Base-by-base conservation (phyloP, 1,140 invertebrate species). In the Heterodera schachtii region DNA sequence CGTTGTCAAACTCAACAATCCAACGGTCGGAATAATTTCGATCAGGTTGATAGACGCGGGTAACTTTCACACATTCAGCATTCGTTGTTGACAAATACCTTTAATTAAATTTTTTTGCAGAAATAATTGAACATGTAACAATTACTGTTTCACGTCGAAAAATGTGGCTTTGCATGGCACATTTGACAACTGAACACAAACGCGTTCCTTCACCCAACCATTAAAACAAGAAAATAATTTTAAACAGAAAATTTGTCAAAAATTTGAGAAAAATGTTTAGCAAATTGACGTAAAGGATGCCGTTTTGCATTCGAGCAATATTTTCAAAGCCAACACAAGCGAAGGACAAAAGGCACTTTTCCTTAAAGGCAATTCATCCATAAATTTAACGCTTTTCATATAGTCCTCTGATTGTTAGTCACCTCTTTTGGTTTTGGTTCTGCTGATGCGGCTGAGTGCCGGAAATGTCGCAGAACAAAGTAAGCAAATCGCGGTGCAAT, bases 131-230 rank as follows among this genome's bases (percentile, higher is more conserved):
- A 83, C n/a, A n/a, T n/a, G n/a, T n/a, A 80, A 19, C 3, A 80
- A 31, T 49, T 78, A 83, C 82, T 84, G 75, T 46, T 75, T 77
- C 11, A 83, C 73, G 75, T 83, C 71, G 69, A 75, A 52, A 43
- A 74, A 83, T 2, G 70, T 60, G 46, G 82, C 82, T 31, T 84
- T 83, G 46, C 70, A 83, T 5, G 82, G 82, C 7, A 83, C 81
- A 57, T 83, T 83, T 13, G 82, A 76, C 49, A 83, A 73, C 13
- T 84, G 82, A 70, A 83, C 73, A 66, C 82, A 83, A 84, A 83
- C 66, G 19, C 82, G 70, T 13, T 69, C 80, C 21, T 78, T 78
- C n/a, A n/a, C n/a, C n/a, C n/a, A n/a, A n/a, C n/a, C n/a, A n/a
- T n/a, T n/a, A 49, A 49, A 49, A 49, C 13, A 41, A 41, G 31